Conservation (phyloP, 1,140 invertebrate genomes). For the Gerris buenoi region DNA sequence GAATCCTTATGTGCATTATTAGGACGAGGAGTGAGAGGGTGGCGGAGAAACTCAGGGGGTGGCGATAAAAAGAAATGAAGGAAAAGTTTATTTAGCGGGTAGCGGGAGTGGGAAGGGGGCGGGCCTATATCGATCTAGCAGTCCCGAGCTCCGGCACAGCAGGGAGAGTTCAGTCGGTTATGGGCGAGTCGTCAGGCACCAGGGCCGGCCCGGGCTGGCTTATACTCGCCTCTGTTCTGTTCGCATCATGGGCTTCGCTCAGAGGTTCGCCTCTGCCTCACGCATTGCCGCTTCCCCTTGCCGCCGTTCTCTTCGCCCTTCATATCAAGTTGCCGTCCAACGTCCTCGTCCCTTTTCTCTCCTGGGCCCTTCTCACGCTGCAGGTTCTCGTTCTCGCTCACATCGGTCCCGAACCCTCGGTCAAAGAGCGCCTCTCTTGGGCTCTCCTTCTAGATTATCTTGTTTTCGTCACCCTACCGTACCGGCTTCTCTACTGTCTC, state of each 20-base stretch:
- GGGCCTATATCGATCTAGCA: background rate
- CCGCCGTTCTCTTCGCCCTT: slow-evolving; percentile 10
- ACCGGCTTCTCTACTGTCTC: slow-evolving; percentile 47
- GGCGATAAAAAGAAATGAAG: slow-evolving; percentile 36
- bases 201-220: slow-evolving; percentile 1
- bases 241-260: slow-evolving; percentile 18
- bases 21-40: slow-evolving; percentile 4
- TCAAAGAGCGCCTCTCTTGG: slow-evolving; percentile 53
- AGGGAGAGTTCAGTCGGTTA: background rate
- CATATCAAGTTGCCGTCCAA: slow-evolving; percentile 31
- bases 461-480: slow-evolving; percentile 66
- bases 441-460: slow-evolving; percentile 64
- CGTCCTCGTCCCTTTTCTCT: slow-evolving; percentile 38
- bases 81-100: slow-evolving; percentile 14
- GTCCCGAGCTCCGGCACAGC: background rate
- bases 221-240: slow-evolving; percentile 6
- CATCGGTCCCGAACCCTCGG: slow-evolving; percentile 37
- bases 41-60: background rate
- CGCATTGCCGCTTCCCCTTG: background rate
- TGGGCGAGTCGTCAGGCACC: background rate
- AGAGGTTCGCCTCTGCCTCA: background rate
- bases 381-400: slow-evolving; percentile 42
- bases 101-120: background rate
- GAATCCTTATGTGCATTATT: too few species aligned
- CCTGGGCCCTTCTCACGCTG: slow-evolving; percentile 42